Base-by-base conservation (phyloP, 2,888 invertebrate species). In the Erebia palarica region DNA sequence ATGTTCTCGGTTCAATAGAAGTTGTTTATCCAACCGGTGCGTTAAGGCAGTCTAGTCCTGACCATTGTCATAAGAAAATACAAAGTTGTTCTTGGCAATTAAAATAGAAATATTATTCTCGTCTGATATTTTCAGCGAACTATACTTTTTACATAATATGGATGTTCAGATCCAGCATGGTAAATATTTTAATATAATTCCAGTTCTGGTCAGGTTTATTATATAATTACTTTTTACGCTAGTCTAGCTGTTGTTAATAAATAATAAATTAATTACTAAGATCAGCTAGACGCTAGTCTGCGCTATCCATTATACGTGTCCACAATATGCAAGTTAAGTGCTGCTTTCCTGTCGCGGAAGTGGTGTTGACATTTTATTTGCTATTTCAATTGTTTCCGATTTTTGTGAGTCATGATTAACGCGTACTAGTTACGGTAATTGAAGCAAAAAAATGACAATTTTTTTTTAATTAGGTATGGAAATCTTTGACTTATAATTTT, bases 281-380 rank as follows among this genome's bases (percentile, higher is more conserved):
- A 27, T 9, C 21, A 11, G 59, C 47, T 66, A 47, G 57, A 55
- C 18, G 55, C 55, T 18, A 55, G 55, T 55, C 55, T 55, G 49
- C 59, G 21, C 47, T 70, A 55, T 16, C 47, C 55, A 51, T 16
- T 65, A 64, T 66, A 61, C 36, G 53, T 65, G 51, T 74, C 80
- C 74, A 79, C 83, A 80, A 77, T 83, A 78, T 80, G 80, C 80
- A 81, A 83, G 84, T 84, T 88, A 89, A 91, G 88, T 89, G 86
- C 84, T 82, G 82, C 84, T 88, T 89, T 91, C 91, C 91, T 91
- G 91, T 81, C 77, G 78, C 84, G 86, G 86, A 88, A 86, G 83
- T 83, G 80, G 78, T 81, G 82, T 80, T 84, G 82, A 80, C 83
- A 83, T 86, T 84, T 27, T 42, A 65, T 74, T 75, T 68, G 69